Conservation (phyloP, 1,140 invertebrate genomes). For the Leptinotarsa lineolata region DNA sequence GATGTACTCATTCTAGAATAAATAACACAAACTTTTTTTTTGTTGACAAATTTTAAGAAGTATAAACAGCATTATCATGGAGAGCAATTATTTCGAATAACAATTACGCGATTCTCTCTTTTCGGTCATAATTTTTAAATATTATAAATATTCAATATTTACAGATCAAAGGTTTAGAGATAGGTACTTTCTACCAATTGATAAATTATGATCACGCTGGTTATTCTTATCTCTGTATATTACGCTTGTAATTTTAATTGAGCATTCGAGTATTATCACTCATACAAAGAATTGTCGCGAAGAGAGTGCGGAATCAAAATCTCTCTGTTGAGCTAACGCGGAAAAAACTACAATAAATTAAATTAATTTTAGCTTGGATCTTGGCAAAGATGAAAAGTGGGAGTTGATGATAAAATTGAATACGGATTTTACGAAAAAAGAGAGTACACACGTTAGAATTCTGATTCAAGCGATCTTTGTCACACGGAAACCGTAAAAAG, state of each 20-base stretch:
- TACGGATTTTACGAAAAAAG: too few species aligned
- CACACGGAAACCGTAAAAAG: too few species aligned
- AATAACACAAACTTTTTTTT: not conserved
- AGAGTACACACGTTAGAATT: too few species aligned
- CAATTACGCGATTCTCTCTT: not conserved
- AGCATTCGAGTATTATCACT: too few species aligned
- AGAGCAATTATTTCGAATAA: not conserved
- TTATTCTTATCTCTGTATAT: not conserved
- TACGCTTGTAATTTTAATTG: not conserved
- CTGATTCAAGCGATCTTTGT: too few species aligned
- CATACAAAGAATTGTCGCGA: too few species aligned
- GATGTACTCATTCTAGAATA: too few species aligned
- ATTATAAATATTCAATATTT: not conserved
- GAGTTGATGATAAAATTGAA: not conserved
- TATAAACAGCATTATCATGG: not conserved
- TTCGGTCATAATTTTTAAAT: not conserved
- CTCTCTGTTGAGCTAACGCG: too few species aligned
- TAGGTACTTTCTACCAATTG: not conserved
- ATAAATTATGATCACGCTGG: not conserved
- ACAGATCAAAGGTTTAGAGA: constrained; percentile 1
- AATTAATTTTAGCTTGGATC: not conserved
- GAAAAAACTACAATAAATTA: too few species aligned
- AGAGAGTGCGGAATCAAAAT: too few species aligned
- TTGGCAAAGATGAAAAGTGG: not conserved
- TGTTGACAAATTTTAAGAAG: not conserved